Evolutionary conservation across 2,797 vertebrate species (phyloP).

Genomic region (Bradypus variegatus): DNA sequence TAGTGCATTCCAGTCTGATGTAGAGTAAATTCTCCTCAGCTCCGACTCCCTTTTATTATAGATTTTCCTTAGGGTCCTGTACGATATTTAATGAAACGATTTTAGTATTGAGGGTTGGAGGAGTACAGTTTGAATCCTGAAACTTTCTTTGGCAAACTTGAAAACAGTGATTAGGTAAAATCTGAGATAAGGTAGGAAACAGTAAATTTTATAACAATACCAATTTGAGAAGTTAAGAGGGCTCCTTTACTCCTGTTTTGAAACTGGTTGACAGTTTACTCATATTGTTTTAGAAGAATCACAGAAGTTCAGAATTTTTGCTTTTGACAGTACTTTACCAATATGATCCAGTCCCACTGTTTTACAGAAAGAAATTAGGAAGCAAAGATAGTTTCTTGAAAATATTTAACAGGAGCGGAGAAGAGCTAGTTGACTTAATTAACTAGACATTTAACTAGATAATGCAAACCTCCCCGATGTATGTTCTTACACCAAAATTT

Average conservation of each 20-base stretch:
- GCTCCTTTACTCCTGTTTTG: background rate
- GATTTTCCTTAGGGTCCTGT: constrained; percentile 30
- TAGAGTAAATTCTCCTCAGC: constrained; percentile 33
- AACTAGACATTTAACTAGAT: constrained; percentile 18
- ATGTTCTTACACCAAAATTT: constrained; percentile 33
- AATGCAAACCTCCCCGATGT: background rate
- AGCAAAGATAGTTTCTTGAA: background rate
- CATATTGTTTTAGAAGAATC: background rate
- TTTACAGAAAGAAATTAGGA: constrained; percentile 29
- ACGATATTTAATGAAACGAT: constrained; percentile 8
- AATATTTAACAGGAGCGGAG: background rate
- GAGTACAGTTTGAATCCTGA: constrained; percentile 17
- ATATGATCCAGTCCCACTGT: constrained; percentile 13
- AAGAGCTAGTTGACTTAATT: constrained; percentile 8
- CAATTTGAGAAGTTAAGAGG: background rate
- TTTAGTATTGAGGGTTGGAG: background rate
- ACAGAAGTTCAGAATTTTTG: background rate
- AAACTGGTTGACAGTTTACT: constrained; percentile 33
- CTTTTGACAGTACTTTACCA: background rate
- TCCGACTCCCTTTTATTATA: background rate
- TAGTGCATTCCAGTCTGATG: constrained; percentile 57
- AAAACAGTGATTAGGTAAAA: background rate
- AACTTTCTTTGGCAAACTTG: constrained; percentile 13
- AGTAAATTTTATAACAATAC: background rate
- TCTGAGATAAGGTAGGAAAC: background rate